A percentile compares a stretch with the other conserved stretches of the same genome.
Conservation (phyloP, 1,140 invertebrate species). For the Elymnias hypermnestra region DNA sequence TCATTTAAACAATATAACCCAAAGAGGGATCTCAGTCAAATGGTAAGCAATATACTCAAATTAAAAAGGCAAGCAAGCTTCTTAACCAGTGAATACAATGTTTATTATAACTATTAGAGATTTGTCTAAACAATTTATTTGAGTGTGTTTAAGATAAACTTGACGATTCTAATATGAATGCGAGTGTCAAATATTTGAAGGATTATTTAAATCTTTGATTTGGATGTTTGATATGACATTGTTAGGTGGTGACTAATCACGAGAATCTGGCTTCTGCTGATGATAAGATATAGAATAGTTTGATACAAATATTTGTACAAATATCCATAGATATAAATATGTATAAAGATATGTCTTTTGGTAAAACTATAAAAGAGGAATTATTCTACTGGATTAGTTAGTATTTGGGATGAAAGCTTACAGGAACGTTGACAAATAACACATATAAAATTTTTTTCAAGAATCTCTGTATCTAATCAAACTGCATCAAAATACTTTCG, state of each 20-base stretch:
- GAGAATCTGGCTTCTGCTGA: neutral
- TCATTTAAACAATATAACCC: neutral
- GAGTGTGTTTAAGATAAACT: slow-evolving; percentile 62
- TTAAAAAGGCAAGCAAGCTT: slow-evolving; percentile 68
- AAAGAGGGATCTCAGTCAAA: slow-evolving; percentile 22
- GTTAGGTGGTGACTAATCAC: slow-evolving; percentile 8
- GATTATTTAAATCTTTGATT: slow-evolving; percentile 39
- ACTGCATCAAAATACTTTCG: too few relatives aligned
- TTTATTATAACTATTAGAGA: slow-evolving; percentile 72
- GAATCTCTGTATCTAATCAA: too few relatives aligned
- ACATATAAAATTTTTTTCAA: too few relatives aligned
- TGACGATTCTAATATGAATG: slow-evolving; percentile 37
- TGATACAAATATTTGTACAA: too few relatives aligned
- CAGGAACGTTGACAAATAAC: too few relatives aligned
- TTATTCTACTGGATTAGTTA: too few relatives aligned
- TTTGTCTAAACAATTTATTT: slow-evolving; percentile 65
- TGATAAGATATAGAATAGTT: too few relatives aligned
- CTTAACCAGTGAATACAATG: slow-evolving; percentile 71
- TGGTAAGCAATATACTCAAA: slow-evolving; percentile 44
- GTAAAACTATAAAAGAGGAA: too few relatives aligned
- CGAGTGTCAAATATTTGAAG: slow-evolving; percentile 45
- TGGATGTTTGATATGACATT: slow-evolving; percentile 30
- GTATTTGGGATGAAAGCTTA: too few relatives aligned
- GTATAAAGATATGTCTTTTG: too few relatives aligned
- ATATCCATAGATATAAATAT: too few relatives aligned